Evolutionary conservation across 2,888 invertebrate species (phyloP), one percentile per base, ranked within the genome.

Genomic region (Geotrupes spiniger): DNA sequence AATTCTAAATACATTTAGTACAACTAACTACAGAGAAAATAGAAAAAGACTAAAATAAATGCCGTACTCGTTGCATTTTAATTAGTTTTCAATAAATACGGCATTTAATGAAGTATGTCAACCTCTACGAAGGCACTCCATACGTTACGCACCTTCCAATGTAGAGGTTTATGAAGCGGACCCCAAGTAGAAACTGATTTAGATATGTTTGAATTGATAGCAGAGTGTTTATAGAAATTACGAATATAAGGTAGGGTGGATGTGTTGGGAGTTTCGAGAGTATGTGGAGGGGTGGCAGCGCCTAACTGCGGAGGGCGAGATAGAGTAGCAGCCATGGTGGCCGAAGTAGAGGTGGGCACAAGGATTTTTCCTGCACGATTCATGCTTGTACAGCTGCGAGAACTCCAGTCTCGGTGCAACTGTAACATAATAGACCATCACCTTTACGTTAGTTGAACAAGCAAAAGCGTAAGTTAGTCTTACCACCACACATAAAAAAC

Each of bases 151-250:
- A 80, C 79, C 80, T 81, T 81, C 79, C 79, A 79, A 70, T 78
- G 77, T 72, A 79, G 76, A 73, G 79, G 78, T 76, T 79, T 80
- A 74, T 80, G 78, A 72, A 80, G 77, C 68, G 78, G 78, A 69
- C 79, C 79, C 80, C 80, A 80, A 70, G 80, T 80, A 67, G 80
- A 79, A 67, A 78, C 76, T 68, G 80, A 80, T 76, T 80, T 80
- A 68, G 79, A 78, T 68, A 80, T 75, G 72, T 78, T 75, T 65
- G 75, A 73, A 71, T 76, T 70, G 59, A 68, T 63, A 59, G 68
- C 63, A 45, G 69, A 68, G 57, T 69, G 69, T 64, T 72, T 73
- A 65, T 69, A 72, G 60, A 72, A 69, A 63, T 73, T 74, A 62
- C 74, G 71, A 65, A 73, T 72, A 63, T 74, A 74, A 56, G 74